These are phyloP conservation scores for Catagonus wagneri DNA, from an alignment of 2,113 vertebrate species.

Conservation along the genomic window DNA sequence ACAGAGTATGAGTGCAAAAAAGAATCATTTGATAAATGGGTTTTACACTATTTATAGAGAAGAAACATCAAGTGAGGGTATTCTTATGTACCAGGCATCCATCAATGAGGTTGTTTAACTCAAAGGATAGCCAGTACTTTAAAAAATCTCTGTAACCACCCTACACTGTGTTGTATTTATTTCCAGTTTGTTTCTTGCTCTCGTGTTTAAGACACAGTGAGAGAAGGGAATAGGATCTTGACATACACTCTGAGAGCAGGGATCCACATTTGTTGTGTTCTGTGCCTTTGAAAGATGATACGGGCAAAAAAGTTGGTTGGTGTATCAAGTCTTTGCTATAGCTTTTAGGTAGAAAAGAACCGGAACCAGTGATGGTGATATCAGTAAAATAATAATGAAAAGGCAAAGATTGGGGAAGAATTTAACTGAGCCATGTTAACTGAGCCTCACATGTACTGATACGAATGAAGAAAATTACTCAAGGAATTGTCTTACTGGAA, in stretches of 20 bases:
- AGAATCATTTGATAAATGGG: not conserved
- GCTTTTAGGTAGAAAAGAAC: not conserved
- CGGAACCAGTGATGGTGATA: not conserved
- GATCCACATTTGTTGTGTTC: not conserved
- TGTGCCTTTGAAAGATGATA: not conserved
- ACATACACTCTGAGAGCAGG: not conserved
- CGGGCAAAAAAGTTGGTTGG: not conserved
- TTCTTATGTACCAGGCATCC: not conserved
- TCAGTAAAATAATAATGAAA: constrained; percentile 15
- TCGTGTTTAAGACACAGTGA: not conserved
- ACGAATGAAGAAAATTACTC: not conserved
- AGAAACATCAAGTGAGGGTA: not conserved
- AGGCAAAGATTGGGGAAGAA: not conserved
- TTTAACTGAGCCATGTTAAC: not conserved
- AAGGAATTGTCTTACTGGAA: not conserved
- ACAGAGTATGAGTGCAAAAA: not conserved
- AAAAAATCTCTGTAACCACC: not conserved
- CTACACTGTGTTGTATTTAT: not conserved
- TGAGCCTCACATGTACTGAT: too few species aligned
- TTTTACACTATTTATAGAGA: not conserved
- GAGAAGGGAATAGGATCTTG: not conserved
- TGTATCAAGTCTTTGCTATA: not conserved
- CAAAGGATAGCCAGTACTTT: not conserved
- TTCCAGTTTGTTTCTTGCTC: not conserved
- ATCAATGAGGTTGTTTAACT: not conserved